Conservation (phyloP, 2,888 invertebrate species). For the Polia nebulosa region DNA sequence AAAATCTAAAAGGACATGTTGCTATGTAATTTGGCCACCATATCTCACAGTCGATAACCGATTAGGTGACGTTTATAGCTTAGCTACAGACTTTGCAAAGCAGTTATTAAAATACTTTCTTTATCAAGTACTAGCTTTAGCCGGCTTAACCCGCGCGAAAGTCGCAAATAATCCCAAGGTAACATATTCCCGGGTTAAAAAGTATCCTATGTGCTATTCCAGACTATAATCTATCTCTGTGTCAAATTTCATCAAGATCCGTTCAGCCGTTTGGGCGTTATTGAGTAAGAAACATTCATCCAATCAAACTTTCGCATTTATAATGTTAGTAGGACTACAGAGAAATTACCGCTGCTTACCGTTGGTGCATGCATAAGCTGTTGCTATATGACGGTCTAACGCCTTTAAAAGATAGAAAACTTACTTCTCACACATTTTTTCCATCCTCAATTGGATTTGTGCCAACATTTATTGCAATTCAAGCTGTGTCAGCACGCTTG, state of each 20-base stretch:
- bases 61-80: conserved; percentile 24
- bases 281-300: too few species aligned
- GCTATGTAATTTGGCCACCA: not conserved
- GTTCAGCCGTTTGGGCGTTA: too few species aligned
- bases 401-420: conserved; percentile 24
- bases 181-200: too few species aligned
- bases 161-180: too few species aligned
- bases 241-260: too few species aligned
- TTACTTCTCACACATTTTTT: conserved; percentile 18
- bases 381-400: conserved; percentile 38
- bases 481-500: conserved; percentile 45
- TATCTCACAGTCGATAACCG: not conserved
- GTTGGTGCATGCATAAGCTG: conserved; percentile 74
- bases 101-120: conserved; percentile 76
- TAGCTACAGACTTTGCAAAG: conserved; percentile 42
- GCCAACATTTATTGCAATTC: conserved; percentile 30
- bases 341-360: conserved; percentile 70
- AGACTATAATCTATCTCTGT: too few species aligned
- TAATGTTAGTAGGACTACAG: too few species aligned
- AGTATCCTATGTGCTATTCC: too few species aligned
- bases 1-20: not conserved
- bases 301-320: too few species aligned
- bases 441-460: conserved; percentile 19
- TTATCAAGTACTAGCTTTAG: conserved; percentile 73
- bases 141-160: too few species aligned